Base-by-base conservation (phyloP, 2,888 invertebrate species). In the Lycocerus yunnanus region DNA sequence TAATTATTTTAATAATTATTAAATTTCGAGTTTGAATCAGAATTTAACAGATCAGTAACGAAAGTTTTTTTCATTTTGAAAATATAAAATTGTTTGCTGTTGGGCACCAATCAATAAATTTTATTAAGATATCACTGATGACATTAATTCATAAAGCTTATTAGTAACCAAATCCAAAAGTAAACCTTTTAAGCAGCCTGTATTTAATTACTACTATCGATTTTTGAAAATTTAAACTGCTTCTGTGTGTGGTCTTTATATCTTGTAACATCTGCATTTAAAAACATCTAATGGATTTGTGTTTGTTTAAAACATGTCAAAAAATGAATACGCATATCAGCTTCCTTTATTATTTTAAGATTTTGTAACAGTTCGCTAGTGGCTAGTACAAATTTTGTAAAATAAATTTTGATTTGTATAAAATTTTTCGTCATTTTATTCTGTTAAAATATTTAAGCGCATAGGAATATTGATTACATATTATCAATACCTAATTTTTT, bases 251-350 rank as follows among this genome's bases (percentile, higher is more conserved):
- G 80, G 80, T 79, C 80, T 20, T 13, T 60, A 71, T 59, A 69
- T 75, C 74, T 76, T 73, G 72, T 60, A 77, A 77, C 79, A 78
- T 77, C 70, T 79, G 78, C 71, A 74, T 59, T 71, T 73, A 74
- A 75, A 75, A 76, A 79, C 77, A 79, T 78, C 79, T 82, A 82
- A 82, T 82, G 82, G 82, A 81, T 79, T 78, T 78, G 71, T 81
- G 82, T 82, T 81, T 82, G 75, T 81, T 82, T 81, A 81, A 78
- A 73, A 43, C 73, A 59, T 70, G 71, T 69, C 74, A 75, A 71
- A 75, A 68, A 71, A 71, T 74, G 69, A 66, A 71, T 65, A 61
- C 61, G 72, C 74, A 68, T 75, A 72, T 75, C 68, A 69, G 16
- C 61, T 61, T 61, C 61, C 61, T 61, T 61, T 61, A 61, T 61